These are phyloP conservation scores for Melieria crassipennis DNA, from an alignment of 2,888 invertebrate species.

Conservation along the genomic window DNA sequence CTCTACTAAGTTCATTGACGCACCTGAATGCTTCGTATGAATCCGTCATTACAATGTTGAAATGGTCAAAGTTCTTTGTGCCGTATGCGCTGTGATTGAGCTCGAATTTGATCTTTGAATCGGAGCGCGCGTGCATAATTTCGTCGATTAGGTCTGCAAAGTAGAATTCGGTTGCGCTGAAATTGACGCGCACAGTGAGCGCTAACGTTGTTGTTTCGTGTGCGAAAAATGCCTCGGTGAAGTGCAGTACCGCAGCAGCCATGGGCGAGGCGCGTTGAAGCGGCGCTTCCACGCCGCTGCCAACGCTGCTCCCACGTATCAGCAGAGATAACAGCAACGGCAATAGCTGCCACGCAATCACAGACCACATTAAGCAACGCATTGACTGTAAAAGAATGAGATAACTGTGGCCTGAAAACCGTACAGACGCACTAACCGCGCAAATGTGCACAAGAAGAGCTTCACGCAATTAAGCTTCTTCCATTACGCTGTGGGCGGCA, in stretches of 20 bases:
- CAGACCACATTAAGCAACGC: too few species aligned
- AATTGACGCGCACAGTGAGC: conserved; percentile 15
- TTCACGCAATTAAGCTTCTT: too few species aligned
- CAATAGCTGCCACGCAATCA: too few species aligned
- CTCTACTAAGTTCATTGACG: conserved; percentile 21
- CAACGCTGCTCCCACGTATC: too few species aligned
- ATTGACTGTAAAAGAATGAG: too few species aligned
- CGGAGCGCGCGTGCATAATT: conserved; percentile 19
- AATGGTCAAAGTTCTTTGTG: conserved; percentile 27
- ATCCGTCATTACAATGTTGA: conserved; percentile 38
- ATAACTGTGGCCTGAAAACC: too few species aligned
- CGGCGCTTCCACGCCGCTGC: too few species aligned
- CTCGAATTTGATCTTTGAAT: conserved; percentile 27
- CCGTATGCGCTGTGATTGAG: neutral
- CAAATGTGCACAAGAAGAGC: too few species aligned
- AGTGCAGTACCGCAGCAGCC: conserved; percentile 20
- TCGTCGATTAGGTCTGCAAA: conserved; percentile 33
- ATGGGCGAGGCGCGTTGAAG: neutral
- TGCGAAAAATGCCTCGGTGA: conserved; percentile 27
- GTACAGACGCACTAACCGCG: too few species aligned
- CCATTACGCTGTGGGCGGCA: too few species aligned
- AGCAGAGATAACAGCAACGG: too few species aligned
- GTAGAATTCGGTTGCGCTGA: conserved; percentile 23
- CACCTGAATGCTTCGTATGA: conserved; percentile 39
- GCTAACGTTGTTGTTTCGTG: conserved; percentile 12